phyloP scores from a whole-genome alignment of 2,113 vertebrate genomes.

The Rhizomys pruinosus region DNA sequence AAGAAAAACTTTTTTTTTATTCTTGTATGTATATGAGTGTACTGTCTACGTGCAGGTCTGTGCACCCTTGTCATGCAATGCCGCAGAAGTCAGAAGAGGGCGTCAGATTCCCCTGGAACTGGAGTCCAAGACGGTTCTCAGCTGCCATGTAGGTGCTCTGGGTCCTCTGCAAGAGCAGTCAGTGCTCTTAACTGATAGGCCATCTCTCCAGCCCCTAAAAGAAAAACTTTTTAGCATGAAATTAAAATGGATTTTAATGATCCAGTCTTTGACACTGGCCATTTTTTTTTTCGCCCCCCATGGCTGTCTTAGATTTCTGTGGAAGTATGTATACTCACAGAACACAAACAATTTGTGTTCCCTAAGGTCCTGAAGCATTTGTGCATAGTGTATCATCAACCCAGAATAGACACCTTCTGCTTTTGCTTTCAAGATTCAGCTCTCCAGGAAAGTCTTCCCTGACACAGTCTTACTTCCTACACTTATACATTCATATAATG shows the following conservation, averaged over 20 bases:
- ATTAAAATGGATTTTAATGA: constrained; percentile 57
- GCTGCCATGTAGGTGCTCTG: no score
- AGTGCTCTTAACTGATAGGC: no score
- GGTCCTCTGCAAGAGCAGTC: no score
- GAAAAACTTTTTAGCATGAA: constrained; percentile 25
- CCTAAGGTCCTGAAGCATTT: background rate
- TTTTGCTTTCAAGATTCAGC: background rate
- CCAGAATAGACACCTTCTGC: background rate
- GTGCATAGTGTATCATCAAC: background rate
- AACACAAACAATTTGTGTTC: background rate
- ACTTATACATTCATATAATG: background rate
- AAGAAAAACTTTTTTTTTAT: constrained; percentile 42
- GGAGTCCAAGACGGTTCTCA: no score
- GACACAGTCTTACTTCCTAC: background rate
- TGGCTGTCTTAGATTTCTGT: background rate
- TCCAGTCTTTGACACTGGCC: background rate
- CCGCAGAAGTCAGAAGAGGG: no score
- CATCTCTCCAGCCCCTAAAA: no score
- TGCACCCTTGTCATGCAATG: no score
- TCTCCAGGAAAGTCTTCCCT: background rate
- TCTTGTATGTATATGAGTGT: no score
- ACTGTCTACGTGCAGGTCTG: no score
- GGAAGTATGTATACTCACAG: background rate
- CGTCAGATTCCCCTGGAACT: no score
- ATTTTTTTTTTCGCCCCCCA: background rate